Evolutionary conservation across 2,797 vertebrate genomes (phyloP), one percentile per base, ranked within the genome.

Genomic region (Tympanoctomys barrerae): DNA sequence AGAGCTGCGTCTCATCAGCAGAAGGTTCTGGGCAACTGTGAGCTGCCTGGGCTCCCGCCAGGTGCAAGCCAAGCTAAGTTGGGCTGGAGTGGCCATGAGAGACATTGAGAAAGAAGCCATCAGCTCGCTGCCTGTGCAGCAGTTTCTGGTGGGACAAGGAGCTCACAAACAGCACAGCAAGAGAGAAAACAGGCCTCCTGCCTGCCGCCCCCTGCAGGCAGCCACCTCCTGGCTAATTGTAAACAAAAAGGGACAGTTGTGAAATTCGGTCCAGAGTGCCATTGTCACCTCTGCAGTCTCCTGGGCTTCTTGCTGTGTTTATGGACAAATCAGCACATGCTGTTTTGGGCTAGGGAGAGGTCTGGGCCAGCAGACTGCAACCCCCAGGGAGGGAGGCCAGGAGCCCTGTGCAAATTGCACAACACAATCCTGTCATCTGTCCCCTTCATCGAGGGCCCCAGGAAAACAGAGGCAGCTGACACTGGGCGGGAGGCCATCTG

Each of bases 391-490:
- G 87, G 0, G 0, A 82, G 91, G 93, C 93, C 80, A 88, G 61
- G 81, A 95, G 97, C 96, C 85, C 82, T 59, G 61, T 70, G 71
- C 92, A 97, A 93, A 97, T 97, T 98, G 96, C 97, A 98, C 93
- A 98, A 97, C 92, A 96, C 96, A 62, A 75, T 81, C 64, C 36
- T 0, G 4, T 94, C 97, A 94, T 98, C 98, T 98, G 92, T 97
- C 84, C 81, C 31, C 87, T 93, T 97, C 89, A 84, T 94, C 91
- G 4, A 14, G 93, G 97, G 96, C 95, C 42, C 61, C 96, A 90
- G 94, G 95, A 96, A 98, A 98, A 97, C 94, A 97, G 89, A 2
- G 54, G 92, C 97, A 97, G 97, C 94, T 98, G 98, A 97, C 95
- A 52, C 80, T 61, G 94, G 46, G 62, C 78, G 66, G 93, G 59